A percentile compares a stretch with the other conserved stretches of the same genome.
phyloP scores from a whole-genome alignment of 1,140 invertebrate genomes.

The Stenopsyche tienmushanensis region DNA sequence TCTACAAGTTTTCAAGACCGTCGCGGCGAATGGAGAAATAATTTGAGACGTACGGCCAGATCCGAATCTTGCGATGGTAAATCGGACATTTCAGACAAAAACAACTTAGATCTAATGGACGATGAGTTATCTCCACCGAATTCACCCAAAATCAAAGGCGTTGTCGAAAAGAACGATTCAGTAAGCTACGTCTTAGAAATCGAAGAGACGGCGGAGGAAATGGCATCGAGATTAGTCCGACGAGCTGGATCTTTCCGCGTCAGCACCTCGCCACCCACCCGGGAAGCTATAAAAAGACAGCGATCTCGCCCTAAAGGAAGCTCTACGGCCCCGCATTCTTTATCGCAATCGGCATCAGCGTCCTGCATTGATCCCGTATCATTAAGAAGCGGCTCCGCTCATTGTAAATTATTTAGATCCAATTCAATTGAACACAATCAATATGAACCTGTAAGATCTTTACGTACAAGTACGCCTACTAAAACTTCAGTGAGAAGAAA shows the following conservation, averaged over 20 bases:
- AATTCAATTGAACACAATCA: conserved; percentile 36
- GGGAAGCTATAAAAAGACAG: conserved; percentile 41
- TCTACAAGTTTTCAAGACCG: conserved; percentile 28
- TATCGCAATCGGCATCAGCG: conserved; percentile 60
- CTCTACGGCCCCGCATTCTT: conserved; percentile 52
- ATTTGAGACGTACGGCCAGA: conserved; percentile 17
- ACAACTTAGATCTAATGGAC: conserved; percentile 25
- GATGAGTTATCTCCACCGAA: conserved; percentile 56
- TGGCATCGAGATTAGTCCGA: conserved; percentile 60
- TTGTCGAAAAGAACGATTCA: conserved; percentile 80
- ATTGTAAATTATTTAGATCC: conserved; percentile 36
- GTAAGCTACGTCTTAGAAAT: conserved; percentile 82
- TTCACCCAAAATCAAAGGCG: conserved; percentile 70
- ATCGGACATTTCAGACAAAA: conserved; percentile 12
- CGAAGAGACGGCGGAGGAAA: conserved; percentile 66
- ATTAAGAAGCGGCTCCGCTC: conserved; percentile 8
- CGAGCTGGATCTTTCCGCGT: conserved; percentile 58
- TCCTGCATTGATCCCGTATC: conserved; percentile 42
- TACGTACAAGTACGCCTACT: conserved; percentile 28
- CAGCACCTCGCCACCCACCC: conserved; percentile 46
- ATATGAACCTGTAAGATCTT: neutral
- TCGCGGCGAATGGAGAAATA: conserved; percentile 20
- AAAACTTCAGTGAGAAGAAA: conserved; percentile 3
- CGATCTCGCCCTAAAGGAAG: conserved; percentile 42
- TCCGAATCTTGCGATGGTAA: conserved; percentile 30